Evolutionary conservation across 2,797 vertebrate species (phyloP), one percentile per base, ranked within the genome.

Genomic region (Poecilia velifera): DNA sequence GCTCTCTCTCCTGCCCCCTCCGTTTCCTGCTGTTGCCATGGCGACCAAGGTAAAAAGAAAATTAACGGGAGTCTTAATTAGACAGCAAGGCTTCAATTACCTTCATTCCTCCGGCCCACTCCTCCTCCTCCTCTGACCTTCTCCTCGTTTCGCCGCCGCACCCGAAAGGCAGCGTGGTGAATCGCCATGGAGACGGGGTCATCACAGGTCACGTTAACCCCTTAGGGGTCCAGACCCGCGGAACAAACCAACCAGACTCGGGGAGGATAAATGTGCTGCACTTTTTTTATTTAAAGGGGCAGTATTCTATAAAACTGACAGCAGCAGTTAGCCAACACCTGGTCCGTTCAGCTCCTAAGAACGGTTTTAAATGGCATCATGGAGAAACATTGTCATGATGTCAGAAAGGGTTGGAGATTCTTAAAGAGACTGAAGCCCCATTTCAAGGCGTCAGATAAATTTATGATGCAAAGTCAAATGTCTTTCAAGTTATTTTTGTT

Each of bases 21-120:
- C 20, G 39, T 43, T 20, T 22, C 90, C 90, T 88, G 84, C 83
- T 74, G 94, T 96, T 96, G 91, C 94, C 94, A 96, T 96, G 94
- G 94, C 77, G 22, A 28, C 76, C 6, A 31, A 76, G 81, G 89
- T 80, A 84, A 86, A 93, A 91, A 90, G 92, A 91, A 94, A 95
- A 95, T 95, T 92, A 96, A 93, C 90, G 93, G 86, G 73, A 55
- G 84, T 90, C 89, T 93, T 93, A 93, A 94, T 94, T 94, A 92
- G 91, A 91, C 88, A 73, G 78, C 81, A 62, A 88, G 82, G 84
- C 88, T 92, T 91, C 88, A 82, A 77, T 94, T 91, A 88, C 74
- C 84, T 91, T 86, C 88, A 78, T 92, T 70, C 86, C 90, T 90
- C 85, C 76, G n/a, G 55, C 41, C 51, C 36, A 36, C 57, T 78